Evolutionary conservation across 2,113 vertebrate species (phyloP), one percentile per base, ranked within the genome.

Genomic region (Naja naja): DNA sequence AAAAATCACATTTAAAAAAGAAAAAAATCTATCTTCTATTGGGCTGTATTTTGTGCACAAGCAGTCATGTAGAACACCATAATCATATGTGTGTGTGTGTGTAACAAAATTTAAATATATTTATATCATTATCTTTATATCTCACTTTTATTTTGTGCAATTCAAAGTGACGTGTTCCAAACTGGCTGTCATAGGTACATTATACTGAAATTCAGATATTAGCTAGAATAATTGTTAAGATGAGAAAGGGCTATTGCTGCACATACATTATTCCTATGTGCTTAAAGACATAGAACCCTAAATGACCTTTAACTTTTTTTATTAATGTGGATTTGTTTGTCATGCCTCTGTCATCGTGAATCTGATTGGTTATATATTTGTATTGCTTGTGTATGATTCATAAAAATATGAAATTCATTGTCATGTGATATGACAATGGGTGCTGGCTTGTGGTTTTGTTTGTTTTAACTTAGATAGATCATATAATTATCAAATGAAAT

Each of bases 11-110:
- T 81, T 81, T 81, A 74, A 34, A 74, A 94, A 94, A 93, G 27
- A 18, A 3, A 55, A 88, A 93, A 94, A 95, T 94, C 12, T 22
- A 90, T 93, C 92, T 93, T 94, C 55, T 11, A 43, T 91, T 53
- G 90, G 5, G 85, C 93, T 96, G 90, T 0, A 0, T 91, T 27
- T 0, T 0, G 85, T 43, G 25, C 39, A 47, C 25, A 55, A 89
- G 54, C 14, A 45, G 54, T 3, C 92, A n/a, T 90, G 94, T 94
- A 95, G 25, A 43, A 81, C 60, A 93, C 93, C 90, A 87, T 89
- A 94, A 94, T 30, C 14, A 87, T 53, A 0, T 53, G 8, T 49
- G 2, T 53, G 12, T 14, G 2, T 53, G 12, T 53, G 0, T 53
- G 12, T 12, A 12, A 64, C 58, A 64, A 64, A 64, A 64, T 12